phyloP scores from a whole-genome alignment of 2,113 vertebrate species.

The Trogon melanurus region DNA sequence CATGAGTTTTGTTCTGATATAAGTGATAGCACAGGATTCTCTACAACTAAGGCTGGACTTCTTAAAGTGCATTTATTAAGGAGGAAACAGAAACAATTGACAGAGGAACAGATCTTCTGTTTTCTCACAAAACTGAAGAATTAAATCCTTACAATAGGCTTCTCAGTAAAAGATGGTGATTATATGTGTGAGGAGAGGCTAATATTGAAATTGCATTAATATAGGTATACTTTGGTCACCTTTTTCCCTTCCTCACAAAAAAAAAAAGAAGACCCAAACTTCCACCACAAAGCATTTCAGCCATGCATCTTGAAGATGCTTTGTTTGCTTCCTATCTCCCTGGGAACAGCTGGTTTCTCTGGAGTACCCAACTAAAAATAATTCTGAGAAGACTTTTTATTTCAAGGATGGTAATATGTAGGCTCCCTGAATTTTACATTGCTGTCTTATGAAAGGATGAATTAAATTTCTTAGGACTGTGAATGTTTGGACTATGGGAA shows the following conservation, averaged over 20 bases:
- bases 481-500: neutral
- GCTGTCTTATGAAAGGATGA: neutral
- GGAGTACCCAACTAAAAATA: conserved; percentile 2
- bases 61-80: neutral
- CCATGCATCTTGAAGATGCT: neutral
- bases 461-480: conserved; percentile 8
- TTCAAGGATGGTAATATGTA: neutral
- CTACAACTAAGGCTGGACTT: neutral
- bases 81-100: neutral
- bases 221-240: neutral
- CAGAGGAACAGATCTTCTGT: neutral
- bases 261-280: neutral
- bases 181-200: neutral
- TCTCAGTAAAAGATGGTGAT: neutral
- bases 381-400: neutral
- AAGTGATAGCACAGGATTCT: neutral
- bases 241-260: neutral
- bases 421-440: conserved; percentile 9
- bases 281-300: neutral
- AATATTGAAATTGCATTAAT: neutral
- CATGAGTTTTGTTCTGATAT: neutral
- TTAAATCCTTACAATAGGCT: neutral
- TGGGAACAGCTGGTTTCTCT: conserved; percentile 6
- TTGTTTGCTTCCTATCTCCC: neutral
- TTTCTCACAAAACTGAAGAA: neutral